Evolutionary conservation across 2,797 vertebrate genomes (phyloP).

Genomic region (Silurus lanzhouensis): DNA sequence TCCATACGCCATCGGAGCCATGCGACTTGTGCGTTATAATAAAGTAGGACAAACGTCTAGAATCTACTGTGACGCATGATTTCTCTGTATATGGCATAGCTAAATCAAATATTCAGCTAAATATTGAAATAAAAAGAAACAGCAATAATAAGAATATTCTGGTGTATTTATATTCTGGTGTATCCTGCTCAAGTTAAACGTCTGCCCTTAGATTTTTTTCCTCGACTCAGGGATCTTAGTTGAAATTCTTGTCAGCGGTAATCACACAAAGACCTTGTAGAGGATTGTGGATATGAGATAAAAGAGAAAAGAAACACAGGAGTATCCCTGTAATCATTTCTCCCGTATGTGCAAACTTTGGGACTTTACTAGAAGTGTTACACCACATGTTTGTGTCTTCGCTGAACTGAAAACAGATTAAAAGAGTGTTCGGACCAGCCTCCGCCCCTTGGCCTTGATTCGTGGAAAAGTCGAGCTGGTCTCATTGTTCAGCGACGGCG

Average conservation of each 20-base stretch:
- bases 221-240: background rate
- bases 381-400: background rate
- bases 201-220: background rate
- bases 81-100: no score
- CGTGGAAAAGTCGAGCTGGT: slow-evolving; percentile 86
- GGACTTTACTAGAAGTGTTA: background rate
- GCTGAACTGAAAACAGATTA: slow-evolving; percentile 57
- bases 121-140: no score
- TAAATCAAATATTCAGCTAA: no score
- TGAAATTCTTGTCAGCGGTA: background rate
- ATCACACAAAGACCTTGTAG: background rate
- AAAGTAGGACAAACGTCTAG: background rate
- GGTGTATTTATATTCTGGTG: no score
- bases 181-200: no score
- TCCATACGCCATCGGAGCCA: background rate
- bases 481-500: slow-evolving; percentile 66
- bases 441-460: slow-evolving; percentile 86
- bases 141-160: no score
- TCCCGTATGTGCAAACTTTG: no score
- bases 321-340: background rate
- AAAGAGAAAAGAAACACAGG: background rate
- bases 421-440: slow-evolving; percentile 80
- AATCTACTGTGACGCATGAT: background rate
- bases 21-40: background rate
- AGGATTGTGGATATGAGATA: background rate